Evolutionary conservation across 1,140 invertebrate genomes (phyloP).

Genomic region (Laupala kohalensis): DNA sequence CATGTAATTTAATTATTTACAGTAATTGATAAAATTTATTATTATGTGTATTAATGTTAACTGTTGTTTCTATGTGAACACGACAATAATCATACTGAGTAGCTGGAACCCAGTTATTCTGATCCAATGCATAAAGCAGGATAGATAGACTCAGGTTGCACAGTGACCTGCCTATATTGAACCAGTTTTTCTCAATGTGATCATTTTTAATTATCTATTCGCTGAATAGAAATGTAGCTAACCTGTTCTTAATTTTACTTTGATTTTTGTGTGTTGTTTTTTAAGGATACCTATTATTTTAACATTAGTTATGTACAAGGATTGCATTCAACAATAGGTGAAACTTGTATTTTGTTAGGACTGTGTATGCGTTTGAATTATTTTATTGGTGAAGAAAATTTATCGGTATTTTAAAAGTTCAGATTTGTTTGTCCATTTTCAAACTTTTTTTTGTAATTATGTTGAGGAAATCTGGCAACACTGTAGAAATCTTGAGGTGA

Average conservation of each 20-base stretch:
- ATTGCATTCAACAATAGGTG: too few species aligned
- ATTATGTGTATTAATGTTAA: background rate
- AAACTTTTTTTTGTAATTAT: background rate
- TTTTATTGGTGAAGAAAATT: too few species aligned
- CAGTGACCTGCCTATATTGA: background rate
- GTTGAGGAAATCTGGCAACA: background rate
- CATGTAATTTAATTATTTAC: background rate
- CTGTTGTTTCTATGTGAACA: background rate
- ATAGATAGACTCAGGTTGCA: background rate
- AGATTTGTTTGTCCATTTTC: too few species aligned
- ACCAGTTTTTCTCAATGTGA: background rate
- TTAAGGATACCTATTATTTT: too few species aligned
- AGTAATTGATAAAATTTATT: background rate
- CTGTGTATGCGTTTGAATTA: too few species aligned
- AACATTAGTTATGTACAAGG: too few species aligned
- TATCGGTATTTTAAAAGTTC: too few species aligned
- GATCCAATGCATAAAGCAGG: background rate
- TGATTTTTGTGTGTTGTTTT: too few species aligned
- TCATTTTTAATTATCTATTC: background rate
- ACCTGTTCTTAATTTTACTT: too few species aligned
- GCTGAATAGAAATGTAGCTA: background rate
- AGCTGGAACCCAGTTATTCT: background rate
- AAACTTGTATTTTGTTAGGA: too few species aligned
- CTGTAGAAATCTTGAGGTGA: background rate
- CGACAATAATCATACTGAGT: background rate